Percentiles rank a stretch among this genome's conserved stretches.
Evolutionary conservation across 2,113 vertebrate species (phyloP).

Genomic region (Panthera leo): DNA sequence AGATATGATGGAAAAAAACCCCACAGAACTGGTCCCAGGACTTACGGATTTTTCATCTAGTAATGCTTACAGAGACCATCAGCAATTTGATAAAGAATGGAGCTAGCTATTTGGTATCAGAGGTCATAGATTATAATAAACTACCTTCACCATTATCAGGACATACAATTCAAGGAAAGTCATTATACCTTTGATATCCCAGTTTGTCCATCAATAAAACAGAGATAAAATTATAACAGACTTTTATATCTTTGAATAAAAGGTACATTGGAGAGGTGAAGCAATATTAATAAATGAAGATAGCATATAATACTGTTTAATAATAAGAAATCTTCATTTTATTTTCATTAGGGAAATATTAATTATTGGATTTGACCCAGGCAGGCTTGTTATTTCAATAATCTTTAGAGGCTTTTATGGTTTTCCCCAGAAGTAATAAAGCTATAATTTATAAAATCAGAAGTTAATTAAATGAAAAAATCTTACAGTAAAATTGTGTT

Average conservation of each 20-base stretch:
- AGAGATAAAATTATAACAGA: constrained; percentile 43
- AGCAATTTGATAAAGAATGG: not conserved
- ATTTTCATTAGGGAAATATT: constrained; percentile 64
- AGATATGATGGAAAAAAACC: not conserved
- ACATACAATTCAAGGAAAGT: constrained; percentile 9
- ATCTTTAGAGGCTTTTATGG: constrained; percentile 42
- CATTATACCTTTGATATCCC: not conserved
- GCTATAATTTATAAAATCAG: constrained; percentile 59
- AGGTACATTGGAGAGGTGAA: not conserved
- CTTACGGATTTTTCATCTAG: not conserved
- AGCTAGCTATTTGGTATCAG: not conserved
- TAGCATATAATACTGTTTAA: constrained; percentile 21
- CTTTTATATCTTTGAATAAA: constrained; percentile 22
- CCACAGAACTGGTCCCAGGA: not conserved
- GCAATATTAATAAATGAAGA: constrained; percentile 50
- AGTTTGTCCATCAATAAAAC: constrained; percentile 19
- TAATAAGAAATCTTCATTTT: constrained; percentile 38
- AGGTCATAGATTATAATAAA: constrained; percentile 27
- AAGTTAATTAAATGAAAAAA: constrained; percentile 67
- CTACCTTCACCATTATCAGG: not conserved
- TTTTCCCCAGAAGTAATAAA: constrained; percentile 58
- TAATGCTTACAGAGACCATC: not conserved
- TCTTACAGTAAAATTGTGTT: constrained; percentile 12
- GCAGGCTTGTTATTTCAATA: constrained; percentile 53
- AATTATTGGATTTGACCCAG: constrained; percentile 59